These are phyloP conservation scores for Hyles vespertilio DNA, from an alignment of 1,140 invertebrate genomes.

Conservation along the genomic window DNA sequence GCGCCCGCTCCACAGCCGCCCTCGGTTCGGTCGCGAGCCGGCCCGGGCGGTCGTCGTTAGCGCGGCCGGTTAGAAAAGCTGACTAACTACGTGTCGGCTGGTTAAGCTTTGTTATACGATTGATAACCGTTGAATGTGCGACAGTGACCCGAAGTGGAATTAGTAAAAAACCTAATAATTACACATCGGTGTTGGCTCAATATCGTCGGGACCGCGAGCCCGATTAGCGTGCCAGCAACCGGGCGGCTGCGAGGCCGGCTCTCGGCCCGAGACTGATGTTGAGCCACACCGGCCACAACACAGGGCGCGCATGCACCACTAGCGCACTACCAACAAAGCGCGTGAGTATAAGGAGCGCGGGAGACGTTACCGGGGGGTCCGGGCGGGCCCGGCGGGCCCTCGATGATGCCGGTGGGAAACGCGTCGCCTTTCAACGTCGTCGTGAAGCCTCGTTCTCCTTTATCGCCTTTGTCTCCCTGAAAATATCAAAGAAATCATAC, in stretches of 20 bases:
- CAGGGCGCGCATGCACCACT: background rate
- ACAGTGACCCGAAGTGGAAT: no score
- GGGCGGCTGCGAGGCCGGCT: no score
- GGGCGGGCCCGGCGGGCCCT: slow-evolving; percentile 93
- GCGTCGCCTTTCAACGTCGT: slow-evolving; percentile 93
- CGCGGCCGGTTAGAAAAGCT: no score
- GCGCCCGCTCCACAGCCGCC: background rate
- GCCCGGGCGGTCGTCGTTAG: no score
- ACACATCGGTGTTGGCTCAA: no score
- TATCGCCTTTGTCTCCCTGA: slow-evolving; percentile 92
- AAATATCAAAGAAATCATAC: slow-evolving; percentile 9
- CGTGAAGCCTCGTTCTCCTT: slow-evolving; percentile 92
- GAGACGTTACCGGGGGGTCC: slow-evolving; percentile 87
- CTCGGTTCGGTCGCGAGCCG: no score
- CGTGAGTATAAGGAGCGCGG: background rate
- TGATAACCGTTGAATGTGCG: no score
- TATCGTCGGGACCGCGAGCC: no score
- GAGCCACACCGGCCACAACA: background rate
- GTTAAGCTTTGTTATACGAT: no score
- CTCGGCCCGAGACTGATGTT: background rate
- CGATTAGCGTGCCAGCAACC: no score
- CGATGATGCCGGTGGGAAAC: slow-evolving; percentile 93
- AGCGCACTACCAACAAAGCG: background rate
- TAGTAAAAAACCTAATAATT: no score
- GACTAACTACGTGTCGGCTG: no score